phyloP scores from a whole-genome alignment of 2,797 vertebrate species.

The Artibeus lituratus region DNA sequence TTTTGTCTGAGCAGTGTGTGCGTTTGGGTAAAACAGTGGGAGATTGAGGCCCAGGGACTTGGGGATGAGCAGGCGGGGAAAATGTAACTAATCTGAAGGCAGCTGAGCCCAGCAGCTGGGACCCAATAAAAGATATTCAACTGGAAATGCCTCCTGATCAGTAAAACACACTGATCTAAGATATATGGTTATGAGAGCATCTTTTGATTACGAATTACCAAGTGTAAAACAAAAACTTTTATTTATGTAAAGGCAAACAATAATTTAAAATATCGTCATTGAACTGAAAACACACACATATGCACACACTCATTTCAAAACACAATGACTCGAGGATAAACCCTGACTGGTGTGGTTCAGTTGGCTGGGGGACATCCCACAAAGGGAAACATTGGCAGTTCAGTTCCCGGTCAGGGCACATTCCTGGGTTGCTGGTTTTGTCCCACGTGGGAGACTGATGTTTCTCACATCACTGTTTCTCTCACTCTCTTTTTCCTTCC shows the following conservation, averaged over 20 bases:
- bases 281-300: neutral
- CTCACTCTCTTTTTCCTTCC: neutral
- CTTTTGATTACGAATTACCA: neutral
- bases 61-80: neutral
- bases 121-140: neutral
- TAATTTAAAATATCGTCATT: slow-evolving; percentile 7
- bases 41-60: neutral
- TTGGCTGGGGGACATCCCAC: neutral
- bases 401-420: neutral
- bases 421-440: neutral
- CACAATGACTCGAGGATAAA: neutral
- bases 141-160: neutral
- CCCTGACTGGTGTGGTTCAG: neutral
- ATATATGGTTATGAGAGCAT: neutral
- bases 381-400: neutral
- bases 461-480: neutral
- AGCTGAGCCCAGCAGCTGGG: neutral
- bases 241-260: neutral
- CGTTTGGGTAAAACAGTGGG: neutral
- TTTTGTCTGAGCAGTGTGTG: neutral
- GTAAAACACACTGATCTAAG: neutral
- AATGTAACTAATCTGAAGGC: neutral
- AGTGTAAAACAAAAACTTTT: neutral
- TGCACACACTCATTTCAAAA: neutral
- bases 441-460: neutral